Percentiles rank a stretch among this genome's conserved stretches.
These are phyloP conservation scores for Desmodus rotundus DNA, from an alignment of 2,113 vertebrate genomes.

Conservation along the genomic window DNA sequence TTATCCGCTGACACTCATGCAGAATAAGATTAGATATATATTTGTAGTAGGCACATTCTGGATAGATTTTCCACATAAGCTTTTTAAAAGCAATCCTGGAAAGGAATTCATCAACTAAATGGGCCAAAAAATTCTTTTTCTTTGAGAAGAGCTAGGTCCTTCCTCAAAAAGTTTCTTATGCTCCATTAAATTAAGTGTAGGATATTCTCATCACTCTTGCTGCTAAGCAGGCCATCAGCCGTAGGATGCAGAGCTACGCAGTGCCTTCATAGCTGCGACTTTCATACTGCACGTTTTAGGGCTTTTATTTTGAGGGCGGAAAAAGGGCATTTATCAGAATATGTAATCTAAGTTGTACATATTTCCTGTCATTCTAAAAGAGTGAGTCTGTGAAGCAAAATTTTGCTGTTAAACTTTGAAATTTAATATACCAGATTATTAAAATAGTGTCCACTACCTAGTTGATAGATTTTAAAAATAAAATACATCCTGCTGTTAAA, in stretches of 20 bases:
- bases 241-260: background rate
- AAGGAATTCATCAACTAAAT: conserved; percentile 47
- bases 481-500: background rate
- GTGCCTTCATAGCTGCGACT: conserved; percentile 7
- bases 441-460: background rate
- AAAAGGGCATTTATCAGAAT: conserved; percentile 9
- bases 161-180: conserved; percentile 25
- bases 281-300: conserved; percentile 3
- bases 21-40: background rate
- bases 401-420: conserved; percentile 38
- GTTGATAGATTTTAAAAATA: conserved; percentile 21
- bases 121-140: conserved; percentile 17
- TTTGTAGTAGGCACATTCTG: background rate
- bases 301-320: conserved; percentile 20
- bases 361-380: conserved; percentile 20
- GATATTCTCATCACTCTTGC: conserved; percentile 13
- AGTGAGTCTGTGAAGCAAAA: conserved; percentile 20
- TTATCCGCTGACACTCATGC: background rate
- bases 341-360: background rate
- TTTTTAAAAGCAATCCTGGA: conserved; percentile 41
- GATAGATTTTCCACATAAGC: background rate
- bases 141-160: conserved; percentile 41
- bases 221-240: background rate
- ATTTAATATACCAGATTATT: conserved; percentile 45
- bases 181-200: conserved; percentile 16